Percentiles rank a stretch among this genome's conserved stretches.
Evolutionary conservation across 2,797 vertebrate genomes (phyloP).

Genomic region (Podarcis siculus): DNA sequence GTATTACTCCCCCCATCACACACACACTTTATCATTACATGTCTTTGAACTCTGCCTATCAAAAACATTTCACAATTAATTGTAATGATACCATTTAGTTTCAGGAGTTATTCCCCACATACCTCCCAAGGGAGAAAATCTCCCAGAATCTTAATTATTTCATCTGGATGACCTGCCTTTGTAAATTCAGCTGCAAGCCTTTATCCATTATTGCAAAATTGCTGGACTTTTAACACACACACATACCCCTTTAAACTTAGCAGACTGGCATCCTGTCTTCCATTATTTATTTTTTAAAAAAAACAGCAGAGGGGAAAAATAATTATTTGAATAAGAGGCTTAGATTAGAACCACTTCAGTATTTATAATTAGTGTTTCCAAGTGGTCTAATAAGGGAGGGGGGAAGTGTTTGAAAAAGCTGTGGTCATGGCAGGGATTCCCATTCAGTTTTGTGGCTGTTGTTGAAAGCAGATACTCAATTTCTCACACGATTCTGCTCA

Average conservation of each 20-base stretch:
- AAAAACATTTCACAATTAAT: slow-evolving; percentile 41
- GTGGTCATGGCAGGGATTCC: background rate
- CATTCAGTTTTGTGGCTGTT: background rate
- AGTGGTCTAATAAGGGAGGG: background rate
- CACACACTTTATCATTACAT: background rate
- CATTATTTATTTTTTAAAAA: background rate
- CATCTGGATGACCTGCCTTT: slow-evolving; percentile 58
- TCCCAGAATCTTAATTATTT: slow-evolving; percentile 54
- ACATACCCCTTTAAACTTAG: background rate
- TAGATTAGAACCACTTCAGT: background rate
- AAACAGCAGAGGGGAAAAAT: background rate
- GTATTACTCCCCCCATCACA: background rate
- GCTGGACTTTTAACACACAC: slow-evolving; percentile 47
- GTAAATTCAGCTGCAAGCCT: slow-evolving; percentile 68
- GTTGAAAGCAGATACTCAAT: background rate
- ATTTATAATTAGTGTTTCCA: background rate
- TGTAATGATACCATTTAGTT: slow-evolving; percentile 42
- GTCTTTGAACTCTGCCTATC: slow-evolving; percentile 38
- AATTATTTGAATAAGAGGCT: background rate
- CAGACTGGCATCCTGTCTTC: background rate
- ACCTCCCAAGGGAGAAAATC: slow-evolving; percentile 52
- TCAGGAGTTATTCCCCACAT: slow-evolving; percentile 23
- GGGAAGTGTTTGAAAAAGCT: too few relatives aligned
- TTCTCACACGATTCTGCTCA: background rate
- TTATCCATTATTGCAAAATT: slow-evolving; percentile 64